Evolutionary conservation across 92 coral and sea anemone genomes (phyloP).

Genomic region (Epizoanthus stellaris): DNA sequence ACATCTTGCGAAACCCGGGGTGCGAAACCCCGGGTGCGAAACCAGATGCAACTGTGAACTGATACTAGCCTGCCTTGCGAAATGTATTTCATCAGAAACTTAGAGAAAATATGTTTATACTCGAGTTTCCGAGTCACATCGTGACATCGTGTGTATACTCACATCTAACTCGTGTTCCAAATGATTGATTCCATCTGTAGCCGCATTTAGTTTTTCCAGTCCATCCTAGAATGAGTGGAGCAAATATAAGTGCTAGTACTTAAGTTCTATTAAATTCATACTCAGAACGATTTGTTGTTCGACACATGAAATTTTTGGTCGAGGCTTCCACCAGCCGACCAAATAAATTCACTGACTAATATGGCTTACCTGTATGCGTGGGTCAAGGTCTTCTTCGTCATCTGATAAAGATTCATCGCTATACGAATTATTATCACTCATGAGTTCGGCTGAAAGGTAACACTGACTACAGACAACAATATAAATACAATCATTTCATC

Average conservation of each 20-base stretch:
- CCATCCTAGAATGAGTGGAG: conserved; percentile 69
- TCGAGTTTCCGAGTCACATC: background rate
- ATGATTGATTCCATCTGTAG: conserved; percentile 94
- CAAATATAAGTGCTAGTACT: conserved; percentile 15
- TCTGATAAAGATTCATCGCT: conserved; percentile 78
- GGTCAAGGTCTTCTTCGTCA: conserved; percentile 90
- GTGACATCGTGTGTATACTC: conserved; percentile 43
- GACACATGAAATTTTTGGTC: background rate
- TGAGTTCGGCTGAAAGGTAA: conserved; percentile 30
- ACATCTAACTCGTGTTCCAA: conserved; percentile 95
- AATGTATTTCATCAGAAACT: no score
- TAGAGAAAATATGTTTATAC: no score
- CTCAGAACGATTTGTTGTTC: background rate
- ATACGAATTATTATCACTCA: conserved; percentile 63
- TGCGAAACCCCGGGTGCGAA: no score
- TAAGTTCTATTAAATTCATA: conserved; percentile 10
- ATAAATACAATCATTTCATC: background rate
- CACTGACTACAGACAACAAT: background rate
- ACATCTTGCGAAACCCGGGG: no score
- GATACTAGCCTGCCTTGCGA: no score
- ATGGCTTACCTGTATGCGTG: conserved; percentile 85
- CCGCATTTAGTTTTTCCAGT: conserved; percentile 89
- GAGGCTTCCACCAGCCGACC: no score
- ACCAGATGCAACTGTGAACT: no score
- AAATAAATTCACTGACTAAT: no score